These are phyloP conservation scores for Chroicocephalus ridibundus DNA, from an alignment of 2,113 vertebrate species.

Conservation along the genomic window DNA sequence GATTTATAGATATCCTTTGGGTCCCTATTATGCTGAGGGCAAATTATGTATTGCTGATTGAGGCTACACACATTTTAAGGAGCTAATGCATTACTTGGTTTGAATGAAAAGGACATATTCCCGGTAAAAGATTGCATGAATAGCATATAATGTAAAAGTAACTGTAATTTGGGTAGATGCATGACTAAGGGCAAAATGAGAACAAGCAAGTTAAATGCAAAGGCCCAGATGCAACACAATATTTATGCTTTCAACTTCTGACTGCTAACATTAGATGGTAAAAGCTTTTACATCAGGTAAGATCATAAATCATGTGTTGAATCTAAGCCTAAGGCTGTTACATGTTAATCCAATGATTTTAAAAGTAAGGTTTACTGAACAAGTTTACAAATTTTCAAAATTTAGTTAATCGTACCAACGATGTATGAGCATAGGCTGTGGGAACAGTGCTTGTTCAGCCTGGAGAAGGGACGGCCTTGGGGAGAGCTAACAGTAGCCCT, in stretches of 20 bases:
- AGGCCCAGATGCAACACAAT: not conserved
- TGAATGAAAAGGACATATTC: conserved; percentile 2
- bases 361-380: not conserved
- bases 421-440: not conserved
- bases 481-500: not conserved
- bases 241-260: conserved; percentile 31
- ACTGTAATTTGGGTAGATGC: not conserved
- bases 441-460: not conserved
- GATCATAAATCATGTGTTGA: conserved; percentile 18
- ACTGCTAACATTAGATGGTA: conserved; percentile 5
- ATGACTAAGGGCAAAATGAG: conserved; percentile 16
- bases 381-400: not conserved
- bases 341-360: not conserved
- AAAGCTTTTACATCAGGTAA: conserved; percentile 30
- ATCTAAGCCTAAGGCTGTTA: conserved; percentile 2
- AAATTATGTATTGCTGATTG: not conserved
- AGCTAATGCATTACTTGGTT: not conserved
- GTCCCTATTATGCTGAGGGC: not conserved
- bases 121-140: not conserved
- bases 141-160: not conserved
- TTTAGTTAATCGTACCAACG: not conserved
- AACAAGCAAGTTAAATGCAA: not conserved
- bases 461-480: not conserved
- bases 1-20: not conserved
- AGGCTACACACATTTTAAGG: not conserved